Conservation (phyloP, 2,113 vertebrate species). For the Microcebus griseorufus region DNA sequence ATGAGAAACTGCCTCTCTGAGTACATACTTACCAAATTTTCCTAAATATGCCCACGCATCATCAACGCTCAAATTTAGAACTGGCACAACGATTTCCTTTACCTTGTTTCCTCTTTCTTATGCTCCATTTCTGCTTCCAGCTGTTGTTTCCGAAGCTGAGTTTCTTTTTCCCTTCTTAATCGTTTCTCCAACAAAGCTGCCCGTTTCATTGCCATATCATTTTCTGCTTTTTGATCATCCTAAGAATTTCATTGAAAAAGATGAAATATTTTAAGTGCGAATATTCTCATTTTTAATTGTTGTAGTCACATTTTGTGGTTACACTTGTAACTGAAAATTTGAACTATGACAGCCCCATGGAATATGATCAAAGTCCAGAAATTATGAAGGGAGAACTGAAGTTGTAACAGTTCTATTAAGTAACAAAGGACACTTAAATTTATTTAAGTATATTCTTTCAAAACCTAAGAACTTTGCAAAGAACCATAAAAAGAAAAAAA, state of each 20-base stretch:
- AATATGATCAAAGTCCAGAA: neutral
- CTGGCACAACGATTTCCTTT: neutral
- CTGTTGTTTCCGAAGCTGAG: slow-evolving; percentile 93
- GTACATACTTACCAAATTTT: neutral
- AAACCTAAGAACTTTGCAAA: neutral
- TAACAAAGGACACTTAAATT: neutral
- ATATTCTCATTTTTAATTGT: neutral
- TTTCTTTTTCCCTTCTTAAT: slow-evolving; percentile 94
- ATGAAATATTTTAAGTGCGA: neutral
- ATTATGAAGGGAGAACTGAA: neutral
- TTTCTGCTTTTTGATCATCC: slow-evolving; percentile 95
- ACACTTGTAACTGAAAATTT: neutral
- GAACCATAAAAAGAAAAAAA: neutral
- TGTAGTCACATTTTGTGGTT: neutral
- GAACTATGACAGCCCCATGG: neutral
- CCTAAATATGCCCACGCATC: neutral
- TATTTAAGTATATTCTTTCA: neutral
- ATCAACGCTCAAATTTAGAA: neutral
- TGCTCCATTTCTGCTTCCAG: slow-evolving; percentile 94
- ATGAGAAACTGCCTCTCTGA: neutral
- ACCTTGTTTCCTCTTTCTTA: slow-evolving; percentile 97
- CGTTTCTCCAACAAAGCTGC: slow-evolving; percentile 97
- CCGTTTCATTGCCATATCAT: slow-evolving; percentile 96
- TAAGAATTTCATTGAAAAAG: slow-evolving; percentile 78
- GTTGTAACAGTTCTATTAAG: neutral